These are phyloP conservation scores for Cheumatopsyche charites DNA, from an alignment of 1,140 invertebrate species.

Conservation along the genomic window DNA sequence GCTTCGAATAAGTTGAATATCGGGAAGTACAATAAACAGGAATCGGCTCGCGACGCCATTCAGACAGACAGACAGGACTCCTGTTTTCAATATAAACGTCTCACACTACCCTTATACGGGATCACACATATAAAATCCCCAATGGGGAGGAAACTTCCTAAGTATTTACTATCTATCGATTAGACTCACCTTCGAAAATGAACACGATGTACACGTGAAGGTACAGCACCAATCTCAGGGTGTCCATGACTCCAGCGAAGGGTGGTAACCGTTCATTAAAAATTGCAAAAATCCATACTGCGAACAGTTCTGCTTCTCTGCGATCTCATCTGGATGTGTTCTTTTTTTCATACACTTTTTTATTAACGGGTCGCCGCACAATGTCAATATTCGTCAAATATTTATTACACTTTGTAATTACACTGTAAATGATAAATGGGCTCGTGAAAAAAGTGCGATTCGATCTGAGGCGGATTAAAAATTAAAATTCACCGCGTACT, in stretches of 20 bases:
- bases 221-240: slow-evolving; percentile 39
- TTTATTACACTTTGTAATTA: not conserved
- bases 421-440: not conserved
- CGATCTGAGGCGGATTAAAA: not conserved
- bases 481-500: not conserved
- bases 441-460: not conserved
- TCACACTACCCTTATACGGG: not conserved
- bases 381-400: not conserved
- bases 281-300: not conserved
- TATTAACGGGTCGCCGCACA: not conserved
- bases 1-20: slow-evolving; percentile 29
- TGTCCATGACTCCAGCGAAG: slow-evolving; percentile 32
- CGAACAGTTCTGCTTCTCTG: not conserved
- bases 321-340: not conserved
- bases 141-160: too few relatives aligned
- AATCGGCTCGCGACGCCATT: not conserved
- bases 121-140: not conserved
- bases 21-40: slow-evolving; percentile 12
- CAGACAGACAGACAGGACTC: slow-evolving; percentile 10
- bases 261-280: not conserved
- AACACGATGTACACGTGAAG: slow-evolving; percentile 43
- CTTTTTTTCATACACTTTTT: not conserved
- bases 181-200: slow-evolving; percentile 42
- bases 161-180: not conserved
- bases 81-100: slow-evolving; percentile 14